Conservation (phyloP, 1,140 invertebrate genomes). For the Panagrolaimus sp. region DNA sequence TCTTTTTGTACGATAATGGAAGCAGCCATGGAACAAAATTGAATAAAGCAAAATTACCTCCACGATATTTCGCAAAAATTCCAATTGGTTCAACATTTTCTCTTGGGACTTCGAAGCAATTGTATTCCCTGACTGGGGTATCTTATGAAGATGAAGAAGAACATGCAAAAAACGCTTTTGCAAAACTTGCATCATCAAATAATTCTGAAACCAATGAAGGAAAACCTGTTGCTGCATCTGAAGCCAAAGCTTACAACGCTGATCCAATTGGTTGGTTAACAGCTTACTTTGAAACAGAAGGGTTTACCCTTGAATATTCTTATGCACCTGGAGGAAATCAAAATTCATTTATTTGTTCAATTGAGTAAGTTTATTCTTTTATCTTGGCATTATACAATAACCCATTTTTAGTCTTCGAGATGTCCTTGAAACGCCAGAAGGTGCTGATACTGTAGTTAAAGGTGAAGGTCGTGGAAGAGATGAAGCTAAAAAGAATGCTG, state of each 20-base stretch:
- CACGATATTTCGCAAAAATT: conserved; percentile 2
- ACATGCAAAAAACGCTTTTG: background rate
- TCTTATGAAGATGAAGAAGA: conserved; percentile 1
- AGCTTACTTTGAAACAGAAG: background rate
- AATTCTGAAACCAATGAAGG: background rate
- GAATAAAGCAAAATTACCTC: background rate
- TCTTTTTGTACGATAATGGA: background rate
- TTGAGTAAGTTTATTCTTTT: conserved; percentile 4
- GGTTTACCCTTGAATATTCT: background rate
- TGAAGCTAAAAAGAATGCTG: conserved; percentile 11
- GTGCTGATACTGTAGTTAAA: background rate
- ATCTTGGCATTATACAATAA: background rate
- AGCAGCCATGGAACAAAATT: conserved; percentile 6
- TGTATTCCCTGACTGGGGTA: background rate
- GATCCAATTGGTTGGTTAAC: conserved; percentile 3
- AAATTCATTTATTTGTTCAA: background rate
- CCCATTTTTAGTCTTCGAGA: conserved; percentile 1
- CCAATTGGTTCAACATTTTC: background rate
- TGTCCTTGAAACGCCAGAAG: background rate
- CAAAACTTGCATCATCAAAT: background rate
- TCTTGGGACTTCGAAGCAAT: background rate
- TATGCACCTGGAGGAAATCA: background rate
- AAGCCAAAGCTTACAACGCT: background rate
- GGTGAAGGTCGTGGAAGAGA: conserved; percentile 1
- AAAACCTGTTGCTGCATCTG: background rate